Base-by-base conservation (phyloP, 1,140 invertebrate species). In the Brachionus asplanchnoidis region DNA sequence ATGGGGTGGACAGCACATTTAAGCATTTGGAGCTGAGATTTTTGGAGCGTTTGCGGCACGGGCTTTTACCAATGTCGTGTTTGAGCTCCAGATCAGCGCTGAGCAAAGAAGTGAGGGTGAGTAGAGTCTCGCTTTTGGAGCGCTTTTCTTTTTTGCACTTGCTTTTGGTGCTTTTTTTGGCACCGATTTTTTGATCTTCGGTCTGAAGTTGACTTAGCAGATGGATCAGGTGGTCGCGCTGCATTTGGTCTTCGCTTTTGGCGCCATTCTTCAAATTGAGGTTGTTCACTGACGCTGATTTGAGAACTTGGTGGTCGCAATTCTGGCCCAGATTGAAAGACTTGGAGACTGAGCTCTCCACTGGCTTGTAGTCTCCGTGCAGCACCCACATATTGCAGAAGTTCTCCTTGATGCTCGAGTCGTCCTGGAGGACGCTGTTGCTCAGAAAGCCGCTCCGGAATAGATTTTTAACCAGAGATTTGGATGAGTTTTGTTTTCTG, bases 121-220 rank as follows among this genome's bases (percentile, higher is more conserved):
- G 20, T 5, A 82, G 20, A n/a, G 79, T 82, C 26, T 82, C 79
- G 23, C 50, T 65, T 65, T 82, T 82, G 2, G 79, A 82, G n/a
- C 79, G 28, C 65, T 82, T 82, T 42, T 82, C 79, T 65, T 65
- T 82, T 46, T 68, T 60, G 32, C 44, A 82, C 17, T 82, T 82
- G 9, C 23, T 26, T 26, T 65, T 65, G 42, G 17, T 17, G 11
- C 26, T 50, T 50, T 44, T 36, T 26, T 77, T 50, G 23, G 3
- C 17, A 1, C 32, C 14, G 23, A 5, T 7, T 3, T 5, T 42
- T 82, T 46, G 17, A 0, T 82, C 36, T 17, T 82, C 79, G 11
- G 5, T 68, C 32, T 65, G n/a, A 7, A 65, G 42, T 46, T 82
- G 79, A 60, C 40, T 60, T 11, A 82, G 42, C n/a, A 82, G 14